Conservation (phyloP, 2,888 invertebrate species). For the Siphlonurus alternatus region DNA sequence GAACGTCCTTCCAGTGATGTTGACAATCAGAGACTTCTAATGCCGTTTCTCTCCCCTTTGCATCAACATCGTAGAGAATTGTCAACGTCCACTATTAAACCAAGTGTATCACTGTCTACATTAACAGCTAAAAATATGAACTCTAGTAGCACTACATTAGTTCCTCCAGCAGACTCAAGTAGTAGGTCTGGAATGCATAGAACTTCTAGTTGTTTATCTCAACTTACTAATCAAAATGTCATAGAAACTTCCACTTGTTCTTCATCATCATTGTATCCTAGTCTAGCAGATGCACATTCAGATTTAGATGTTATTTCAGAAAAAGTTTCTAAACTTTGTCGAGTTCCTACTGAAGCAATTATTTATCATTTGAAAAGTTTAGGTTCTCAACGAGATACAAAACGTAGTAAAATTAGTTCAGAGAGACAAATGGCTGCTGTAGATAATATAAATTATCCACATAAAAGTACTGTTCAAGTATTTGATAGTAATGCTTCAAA, state of each 20-base stretch:
- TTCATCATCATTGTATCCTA: not conserved
- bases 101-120: not conserved
- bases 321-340: conserved; percentile 17
- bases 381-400: not conserved
- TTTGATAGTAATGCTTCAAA: not conserved
- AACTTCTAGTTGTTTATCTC: not conserved
- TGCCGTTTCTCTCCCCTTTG: not conserved
- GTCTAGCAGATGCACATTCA: not conserved
- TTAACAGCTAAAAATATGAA: not conserved
- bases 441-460: not conserved
- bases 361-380: conserved; percentile 16
- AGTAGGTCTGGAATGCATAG: not conserved
- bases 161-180: not conserved
- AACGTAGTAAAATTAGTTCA: not conserved
- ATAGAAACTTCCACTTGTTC: not conserved
- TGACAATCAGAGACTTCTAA: not conserved
- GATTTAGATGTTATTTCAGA: conserved; percentile 13
- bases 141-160: not conserved
- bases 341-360: conserved; percentile 18
- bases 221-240: too few relatives aligned
- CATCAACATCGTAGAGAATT: not conserved
- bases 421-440: not conserved
- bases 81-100: not conserved
- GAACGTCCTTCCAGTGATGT: not conserved
- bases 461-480: too few relatives aligned